phyloP scores from a whole-genome alignment of 2,113 vertebrate genomes.

The Stictonetta naevosa region DNA sequence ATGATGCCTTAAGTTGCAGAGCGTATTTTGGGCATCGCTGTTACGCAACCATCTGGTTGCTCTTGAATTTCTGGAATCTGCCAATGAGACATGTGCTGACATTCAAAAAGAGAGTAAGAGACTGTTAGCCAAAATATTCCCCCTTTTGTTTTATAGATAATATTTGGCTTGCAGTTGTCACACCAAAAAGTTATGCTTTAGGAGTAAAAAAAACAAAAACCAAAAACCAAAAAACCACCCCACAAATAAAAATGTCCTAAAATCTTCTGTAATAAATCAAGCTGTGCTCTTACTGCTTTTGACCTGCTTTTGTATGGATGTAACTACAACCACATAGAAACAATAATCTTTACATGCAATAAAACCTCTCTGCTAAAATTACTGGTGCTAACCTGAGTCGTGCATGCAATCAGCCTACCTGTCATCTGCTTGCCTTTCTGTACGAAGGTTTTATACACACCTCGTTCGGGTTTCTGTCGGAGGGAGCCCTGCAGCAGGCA shows the following conservation, averaged over 20 bases:
- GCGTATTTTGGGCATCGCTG: neutral
- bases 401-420: neutral
- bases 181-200: neutral
- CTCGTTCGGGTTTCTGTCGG: neutral
- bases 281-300: neutral
- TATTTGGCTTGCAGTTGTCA: neutral
- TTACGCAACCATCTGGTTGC: slow-evolving; percentile 60
- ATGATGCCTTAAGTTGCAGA: neutral
- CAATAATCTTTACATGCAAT: neutral
- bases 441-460: neutral
- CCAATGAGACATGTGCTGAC: slow-evolving; percentile 67
- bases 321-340: neutral
- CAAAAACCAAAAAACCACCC: no score
- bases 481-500: neutral
- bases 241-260: neutral
- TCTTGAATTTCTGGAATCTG: slow-evolving; percentile 39
- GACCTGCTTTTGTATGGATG: neutral
- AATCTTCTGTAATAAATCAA: neutral
- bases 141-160: slow-evolving; percentile 30
- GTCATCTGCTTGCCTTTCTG: neutral
- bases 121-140: slow-evolving; percentile 49
- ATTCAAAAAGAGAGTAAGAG: slow-evolving; percentile 54
- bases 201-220: neutral
- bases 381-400: neutral
- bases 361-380: neutral